Conservation (phyloP, 2,797 vertebrate species). For the Carduelis carduelis region DNA sequence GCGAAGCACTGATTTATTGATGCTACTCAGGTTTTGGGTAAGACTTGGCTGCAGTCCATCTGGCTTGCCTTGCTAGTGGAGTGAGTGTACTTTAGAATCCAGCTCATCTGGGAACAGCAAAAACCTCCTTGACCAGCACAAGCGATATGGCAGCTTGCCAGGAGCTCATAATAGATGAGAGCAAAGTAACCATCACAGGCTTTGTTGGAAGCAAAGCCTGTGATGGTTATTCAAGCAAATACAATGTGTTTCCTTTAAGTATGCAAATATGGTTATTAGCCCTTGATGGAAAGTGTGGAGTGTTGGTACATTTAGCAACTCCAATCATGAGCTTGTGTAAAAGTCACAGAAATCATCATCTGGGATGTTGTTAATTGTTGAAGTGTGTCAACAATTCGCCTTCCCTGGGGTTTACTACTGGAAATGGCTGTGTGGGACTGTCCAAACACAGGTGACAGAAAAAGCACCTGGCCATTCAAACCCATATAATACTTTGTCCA, state of each 20-base stretch:
- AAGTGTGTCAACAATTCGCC: not conserved
- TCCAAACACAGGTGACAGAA: not conserved
- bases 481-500: not conserved
- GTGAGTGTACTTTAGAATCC: not conserved
- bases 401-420: not conserved
- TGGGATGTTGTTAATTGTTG: not conserved
- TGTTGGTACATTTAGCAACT: not conserved
- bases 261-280: slow-evolving; percentile 36
- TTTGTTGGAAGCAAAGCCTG: not conserved
- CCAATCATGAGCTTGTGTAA: not conserved
- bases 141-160: slow-evolving; percentile 18
- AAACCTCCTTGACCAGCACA: slow-evolving; percentile 36
- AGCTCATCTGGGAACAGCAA: slow-evolving; percentile 37
- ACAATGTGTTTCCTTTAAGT: slow-evolving; percentile 11
- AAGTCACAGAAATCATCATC: not conserved
- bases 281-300: slow-evolving; percentile 10
- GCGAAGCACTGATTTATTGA: not conserved
- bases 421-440: not conserved
- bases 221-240: slow-evolving; percentile 11
- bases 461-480: not conserved
- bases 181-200: not conserved
- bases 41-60: slow-evolving; percentile 30
- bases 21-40: slow-evolving; percentile 27
- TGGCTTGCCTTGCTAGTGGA: not conserved
- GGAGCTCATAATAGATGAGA: slow-evolving; percentile 26